Evolutionary conservation across 2,888 invertebrate species (phyloP), one percentile per base, ranked within the genome.

Genomic region (Molorchus minor): DNA sequence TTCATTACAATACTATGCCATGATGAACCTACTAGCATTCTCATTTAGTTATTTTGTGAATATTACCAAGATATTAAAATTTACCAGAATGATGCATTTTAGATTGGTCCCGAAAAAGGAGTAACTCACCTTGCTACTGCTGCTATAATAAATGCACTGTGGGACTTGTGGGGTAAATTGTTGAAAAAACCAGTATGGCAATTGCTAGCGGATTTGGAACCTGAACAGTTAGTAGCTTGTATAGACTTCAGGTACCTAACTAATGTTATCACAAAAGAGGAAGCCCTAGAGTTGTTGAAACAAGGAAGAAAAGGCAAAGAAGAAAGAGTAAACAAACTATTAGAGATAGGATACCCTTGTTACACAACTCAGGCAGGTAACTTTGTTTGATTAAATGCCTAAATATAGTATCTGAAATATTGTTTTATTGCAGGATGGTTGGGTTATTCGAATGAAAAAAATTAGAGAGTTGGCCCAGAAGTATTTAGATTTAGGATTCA

Each of bases 71-170:
- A n/a, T n/a, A n/a, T n/a, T n/a, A n/a, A n/a, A n/a, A n/a, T n/a
- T n/a, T n/a, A n/a, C n/a, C n/a, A n/a, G n/a, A n/a, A n/a, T n/a
- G n/a, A 19, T 15, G 36, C 36, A 40, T 69, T 69, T 54, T 75
- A 92, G 94, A 85, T 95, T 49, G 95, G 95, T 0, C 95, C 95
- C 8, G 94, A 95, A 78, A 95, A 95, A 80, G 95, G 96, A 7
- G 95, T 92, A 0, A 88, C 88, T 8, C 95, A 96, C 81, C 82
- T 96, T 68, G 96, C 95, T 0, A 88, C 89, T 1, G 94, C 93
- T 0, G 95, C 94, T 5, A 87, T 96, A 51, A 81, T 94, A n/a
- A 96, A 96, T 79, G 91, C 94, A 0, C 78, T 96, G 1, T 96
- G 96, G 96, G 96, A 96, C 79, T 81, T 96, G 51, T 95, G 95